phyloP scores from a whole-genome alignment of 2,797 vertebrate species.

The Cossypha dichroa region DNA sequence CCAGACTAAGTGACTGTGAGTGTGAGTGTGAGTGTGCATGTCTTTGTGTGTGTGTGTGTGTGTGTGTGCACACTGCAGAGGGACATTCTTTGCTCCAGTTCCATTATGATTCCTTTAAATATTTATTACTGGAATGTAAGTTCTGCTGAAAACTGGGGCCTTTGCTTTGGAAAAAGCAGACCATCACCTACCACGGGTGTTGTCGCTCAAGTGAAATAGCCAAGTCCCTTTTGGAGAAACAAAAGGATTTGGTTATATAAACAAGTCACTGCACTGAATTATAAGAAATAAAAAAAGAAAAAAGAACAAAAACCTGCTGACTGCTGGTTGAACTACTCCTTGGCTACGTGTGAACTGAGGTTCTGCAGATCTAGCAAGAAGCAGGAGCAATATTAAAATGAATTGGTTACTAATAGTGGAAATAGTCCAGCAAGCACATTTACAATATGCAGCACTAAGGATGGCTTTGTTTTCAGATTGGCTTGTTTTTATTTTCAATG shows the following conservation, averaged over 20 bases:
- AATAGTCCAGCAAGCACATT: conserved; percentile 19
- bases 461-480: conserved; percentile 23
- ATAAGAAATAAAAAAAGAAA: neutral
- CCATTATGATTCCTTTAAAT: conserved; percentile 71
- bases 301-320: conserved; percentile 9
- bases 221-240: conserved; percentile 54
- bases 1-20: neutral
- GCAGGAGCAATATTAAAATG: conserved; percentile 8
- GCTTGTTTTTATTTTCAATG: conserved; percentile 53
- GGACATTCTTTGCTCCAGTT: conserved; percentile 45
- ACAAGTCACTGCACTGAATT: conserved; percentile 29
- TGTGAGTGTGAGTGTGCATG: neutral
- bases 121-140: conserved; percentile 74
- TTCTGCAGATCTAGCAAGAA: conserved; percentile 38
- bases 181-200: neutral
- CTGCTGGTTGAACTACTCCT: neutral
- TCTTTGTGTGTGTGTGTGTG: neutral
- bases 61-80: neutral
- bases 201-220: conserved; percentile 42
- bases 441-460: neutral
- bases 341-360: neutral
- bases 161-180: conserved; percentile 46
- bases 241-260: conserved; percentile 62
- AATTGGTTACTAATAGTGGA: conserved; percentile 40
- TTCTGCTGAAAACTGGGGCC: conserved; percentile 56